These are phyloP conservation scores for Phrixothrix hirtus DNA, from an alignment of 2,888 invertebrate species.

Conservation along the genomic window DNA sequence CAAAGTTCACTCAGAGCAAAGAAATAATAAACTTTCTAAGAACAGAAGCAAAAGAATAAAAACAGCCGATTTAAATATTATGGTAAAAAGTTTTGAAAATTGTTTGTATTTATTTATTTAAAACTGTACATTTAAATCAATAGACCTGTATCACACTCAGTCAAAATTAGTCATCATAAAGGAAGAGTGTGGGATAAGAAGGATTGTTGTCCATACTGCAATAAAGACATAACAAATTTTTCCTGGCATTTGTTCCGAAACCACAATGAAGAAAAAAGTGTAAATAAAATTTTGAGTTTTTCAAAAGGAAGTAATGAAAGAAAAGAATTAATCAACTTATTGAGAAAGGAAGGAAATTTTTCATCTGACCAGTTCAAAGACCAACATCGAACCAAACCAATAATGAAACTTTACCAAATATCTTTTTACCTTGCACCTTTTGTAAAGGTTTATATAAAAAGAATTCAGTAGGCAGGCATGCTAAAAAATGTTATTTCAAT, in stretches of 20 bases:
- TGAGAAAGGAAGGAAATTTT: conserved; percentile 34
- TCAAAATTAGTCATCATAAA: conserved; percentile 27
- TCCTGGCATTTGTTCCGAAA: conserved; percentile 34
- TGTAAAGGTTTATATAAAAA: conserved; percentile 34
- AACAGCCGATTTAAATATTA: too few relatives aligned
- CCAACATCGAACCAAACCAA: conserved; percentile 11
- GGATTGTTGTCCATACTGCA: conserved; percentile 33
- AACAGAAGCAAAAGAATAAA: too few relatives aligned
- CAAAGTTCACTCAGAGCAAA: too few relatives aligned
- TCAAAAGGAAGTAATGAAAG: conserved; percentile 28
- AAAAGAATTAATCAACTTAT: conserved; percentile 25
- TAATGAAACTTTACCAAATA: neutral
- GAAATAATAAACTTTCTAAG: too few relatives aligned
- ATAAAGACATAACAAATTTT: conserved; percentile 34
- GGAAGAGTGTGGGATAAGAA: conserved; percentile 34
- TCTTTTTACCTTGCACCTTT: conserved; percentile 31
- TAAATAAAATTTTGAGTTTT: conserved; percentile 22
- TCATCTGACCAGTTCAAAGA: conserved; percentile 35
- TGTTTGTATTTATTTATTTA: too few relatives aligned
- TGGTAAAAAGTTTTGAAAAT: too few relatives aligned
- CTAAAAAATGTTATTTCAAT: conserved; percentile 23
- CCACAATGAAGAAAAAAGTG: conserved; percentile 28
- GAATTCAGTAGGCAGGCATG: conserved; percentile 23
- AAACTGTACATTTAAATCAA: neutral
- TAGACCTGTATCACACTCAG: conserved; percentile 7